Percentiles rank a stretch among this genome's conserved stretches.
Evolutionary conservation across 2,797 vertebrate species (phyloP).

Genomic region (Muraenolepis orangiensis): DNA sequence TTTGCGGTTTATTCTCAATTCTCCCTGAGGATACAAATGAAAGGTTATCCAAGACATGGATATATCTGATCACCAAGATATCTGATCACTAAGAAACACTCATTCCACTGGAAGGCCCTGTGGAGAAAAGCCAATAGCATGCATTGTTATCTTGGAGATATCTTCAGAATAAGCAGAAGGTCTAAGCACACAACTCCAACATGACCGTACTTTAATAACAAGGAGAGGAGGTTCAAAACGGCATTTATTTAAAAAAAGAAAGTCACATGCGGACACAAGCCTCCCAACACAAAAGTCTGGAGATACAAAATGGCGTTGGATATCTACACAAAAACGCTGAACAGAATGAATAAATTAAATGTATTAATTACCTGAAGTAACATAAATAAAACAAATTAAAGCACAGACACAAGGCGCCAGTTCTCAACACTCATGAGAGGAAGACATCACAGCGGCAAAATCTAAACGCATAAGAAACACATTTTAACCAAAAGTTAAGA

Average conservation of each 20-base stretch:
- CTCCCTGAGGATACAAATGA: neutral
- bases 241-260: slow-evolving; percentile 70
- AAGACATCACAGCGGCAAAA: neutral
- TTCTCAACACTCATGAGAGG: slow-evolving; percentile 16
- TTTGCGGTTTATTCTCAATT: neutral
- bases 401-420: slow-evolving; percentile 23
- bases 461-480: slow-evolving; percentile 8
- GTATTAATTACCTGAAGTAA: slow-evolving; percentile 34
- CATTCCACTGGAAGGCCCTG: neutral
- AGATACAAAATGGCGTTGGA: slow-evolving; percentile 59
- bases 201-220: slow-evolving; percentile 31
- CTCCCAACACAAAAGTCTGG: slow-evolving; percentile 54
- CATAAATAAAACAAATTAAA: slow-evolving; percentile 26
- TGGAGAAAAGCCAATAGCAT: neutral
- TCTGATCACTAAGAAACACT: neutral
- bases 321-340: slow-evolving; percentile 41
- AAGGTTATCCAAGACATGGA: neutral
- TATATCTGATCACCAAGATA: neutral
- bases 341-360: slow-evolving; percentile 66
- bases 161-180: neutral
- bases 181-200: neutral
- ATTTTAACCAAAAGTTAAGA: neutral
- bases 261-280: slow-evolving; percentile 57
- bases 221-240: slow-evolving; percentile 72
- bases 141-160: neutral